These are phyloP conservation scores for Galeopterus variegatus DNA, from an alignment of 2,113 vertebrate species.

Conservation along the genomic window DNA sequence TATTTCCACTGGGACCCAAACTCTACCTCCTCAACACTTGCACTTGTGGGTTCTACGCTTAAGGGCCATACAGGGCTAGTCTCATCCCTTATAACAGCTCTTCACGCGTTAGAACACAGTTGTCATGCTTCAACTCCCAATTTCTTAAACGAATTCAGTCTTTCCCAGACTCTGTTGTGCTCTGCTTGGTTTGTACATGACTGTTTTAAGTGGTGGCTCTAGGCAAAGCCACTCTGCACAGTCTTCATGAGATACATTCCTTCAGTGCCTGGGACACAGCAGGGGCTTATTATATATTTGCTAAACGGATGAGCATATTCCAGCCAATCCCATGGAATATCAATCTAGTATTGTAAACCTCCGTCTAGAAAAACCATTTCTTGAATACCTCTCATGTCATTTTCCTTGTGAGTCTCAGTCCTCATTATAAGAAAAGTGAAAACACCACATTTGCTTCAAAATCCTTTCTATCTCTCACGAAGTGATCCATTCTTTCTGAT, in stretches of 20 bases:
- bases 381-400: not conserved
- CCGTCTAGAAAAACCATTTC: not conserved
- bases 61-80: not conserved
- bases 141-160: not conserved
- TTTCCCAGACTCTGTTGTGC: not conserved
- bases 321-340: not conserved
- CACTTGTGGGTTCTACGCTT: not conserved
- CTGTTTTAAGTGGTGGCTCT: not conserved
- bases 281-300: not conserved
- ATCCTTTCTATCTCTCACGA: not conserved
- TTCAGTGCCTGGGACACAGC: not conserved
- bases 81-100: not conserved
- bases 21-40: not conserved
- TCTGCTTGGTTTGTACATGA: not conserved
- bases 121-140: not conserved
- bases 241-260: not conserved
- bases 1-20: not conserved
- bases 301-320: not conserved
- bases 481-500: not conserved
- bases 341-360: not conserved
- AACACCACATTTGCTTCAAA: slow-evolving; percentile 24
- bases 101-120: not conserved
- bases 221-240: slow-evolving; percentile 31
- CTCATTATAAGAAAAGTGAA: slow-evolving; percentile 26
- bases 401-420: slow-evolving; percentile 19